phyloP scores from a whole-genome alignment of 2,113 vertebrate species.

The Camelus bactrianus region DNA sequence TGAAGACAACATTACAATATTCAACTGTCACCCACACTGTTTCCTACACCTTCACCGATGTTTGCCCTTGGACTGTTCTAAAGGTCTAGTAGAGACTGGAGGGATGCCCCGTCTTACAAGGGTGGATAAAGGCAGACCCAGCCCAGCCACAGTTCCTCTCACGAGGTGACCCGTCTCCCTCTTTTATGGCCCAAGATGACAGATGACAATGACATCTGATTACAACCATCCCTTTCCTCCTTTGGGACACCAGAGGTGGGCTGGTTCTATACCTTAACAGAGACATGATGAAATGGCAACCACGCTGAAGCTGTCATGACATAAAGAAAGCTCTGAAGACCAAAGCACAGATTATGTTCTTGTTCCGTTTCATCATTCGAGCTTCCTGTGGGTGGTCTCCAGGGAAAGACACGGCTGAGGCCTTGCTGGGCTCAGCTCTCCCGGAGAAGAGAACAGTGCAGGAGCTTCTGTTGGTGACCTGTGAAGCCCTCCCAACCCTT shows the following conservation, averaged over 20 bases:
- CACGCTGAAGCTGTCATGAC: rapidly evolving
- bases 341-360: not conserved
- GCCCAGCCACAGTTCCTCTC: not conserved
- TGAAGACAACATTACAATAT: too few relatives aligned
- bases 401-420: not conserved
- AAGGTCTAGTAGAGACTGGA: not conserved
- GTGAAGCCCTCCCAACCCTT: not conserved
- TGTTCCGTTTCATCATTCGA: not conserved
- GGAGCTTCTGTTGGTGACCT: not conserved
- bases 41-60: too few relatives aligned
- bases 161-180: not conserved
- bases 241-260: too few relatives aligned
- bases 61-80: not conserved
- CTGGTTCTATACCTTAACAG: not conserved
- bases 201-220: not conserved
- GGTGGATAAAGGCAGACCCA: not conserved
- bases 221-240: not conserved
- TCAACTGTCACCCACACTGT: not conserved
- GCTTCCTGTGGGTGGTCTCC: not conserved
- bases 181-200: not conserved
- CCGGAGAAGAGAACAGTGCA: rapidly evolving
- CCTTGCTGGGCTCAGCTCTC: not conserved
- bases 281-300: too few relatives aligned
- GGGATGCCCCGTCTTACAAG: rapidly evolving
- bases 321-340: not conserved